A percentile compares a stretch with the other conserved stretches of the same genome.
Conservation (phyloP, 2,797 vertebrate genomes). For the Cichlasoma orientale region DNA sequence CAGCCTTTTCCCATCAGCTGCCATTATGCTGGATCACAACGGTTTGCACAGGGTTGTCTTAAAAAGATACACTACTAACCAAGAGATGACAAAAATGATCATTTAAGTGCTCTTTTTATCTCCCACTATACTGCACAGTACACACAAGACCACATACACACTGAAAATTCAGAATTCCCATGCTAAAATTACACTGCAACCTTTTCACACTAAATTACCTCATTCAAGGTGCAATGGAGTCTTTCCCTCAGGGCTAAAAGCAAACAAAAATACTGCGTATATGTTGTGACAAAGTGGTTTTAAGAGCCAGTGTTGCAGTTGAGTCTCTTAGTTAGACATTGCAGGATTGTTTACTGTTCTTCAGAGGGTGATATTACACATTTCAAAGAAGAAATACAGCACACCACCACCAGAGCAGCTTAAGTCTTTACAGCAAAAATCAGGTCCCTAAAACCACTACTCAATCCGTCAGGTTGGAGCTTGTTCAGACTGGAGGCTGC, state of each 20-base stretch:
- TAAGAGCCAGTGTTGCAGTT: conserved; percentile 11
- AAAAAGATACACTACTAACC: conserved; percentile 19
- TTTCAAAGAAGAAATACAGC: conserved; percentile 4
- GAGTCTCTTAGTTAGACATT: conserved; percentile 34
- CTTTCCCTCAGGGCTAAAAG: conserved; percentile 26
- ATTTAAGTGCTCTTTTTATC: conserved; percentile 29
- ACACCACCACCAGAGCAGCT: background rate
- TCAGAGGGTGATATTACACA: conserved; percentile 13
- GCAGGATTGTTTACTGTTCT: conserved; percentile 23
- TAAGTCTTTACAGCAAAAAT: background rate
- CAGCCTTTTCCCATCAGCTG: conserved; percentile 65
- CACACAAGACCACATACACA: conserved; percentile 23
- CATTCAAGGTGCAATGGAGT: conserved; percentile 39
- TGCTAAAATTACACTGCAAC: conserved; percentile 22
- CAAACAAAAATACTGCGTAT: background rate
- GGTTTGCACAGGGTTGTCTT: conserved; percentile 15
- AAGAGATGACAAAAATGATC: conserved; percentile 46
- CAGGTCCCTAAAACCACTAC: background rate
- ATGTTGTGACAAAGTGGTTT: conserved; percentile 52
- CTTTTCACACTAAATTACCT: conserved; percentile 61
- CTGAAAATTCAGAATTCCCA: conserved; percentile 34
- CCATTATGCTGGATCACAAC: conserved; percentile 38
- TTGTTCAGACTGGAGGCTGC: conserved; percentile 10
- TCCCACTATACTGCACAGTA: conserved; percentile 14
- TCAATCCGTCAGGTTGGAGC: background rate